Evolutionary conservation across 2,797 vertebrate genomes (phyloP), one percentile per base, ranked within the genome.

Genomic region (Rhinophrynus dorsalis): DNA sequence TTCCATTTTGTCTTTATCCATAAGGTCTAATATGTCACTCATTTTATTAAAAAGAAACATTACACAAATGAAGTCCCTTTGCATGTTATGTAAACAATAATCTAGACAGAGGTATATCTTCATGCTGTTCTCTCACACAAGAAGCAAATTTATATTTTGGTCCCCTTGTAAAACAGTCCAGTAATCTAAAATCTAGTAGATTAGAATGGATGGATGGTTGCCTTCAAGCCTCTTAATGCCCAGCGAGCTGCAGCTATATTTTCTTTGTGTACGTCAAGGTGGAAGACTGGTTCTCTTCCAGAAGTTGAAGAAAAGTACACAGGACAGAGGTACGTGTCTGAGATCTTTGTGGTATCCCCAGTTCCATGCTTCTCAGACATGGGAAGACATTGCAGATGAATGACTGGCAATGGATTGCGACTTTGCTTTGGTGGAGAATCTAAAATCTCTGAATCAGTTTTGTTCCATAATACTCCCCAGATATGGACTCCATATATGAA

Each of bases 401-500:
- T 71, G 18, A 75, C 56, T 0, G 74, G 74, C 44, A 71, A 56
- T 10, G 23, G 17, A 42, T 65, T 66, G 2, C 66, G 67, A 40
- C 18, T 51, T 8, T 60, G 52, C 26, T 60, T 75, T 11, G 68
- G 62, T 15, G 74, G 40, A 2, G 56, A 65, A 56, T 75, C 74
- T 15, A 75, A 21, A 33, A 75, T 42, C 37, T 71, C 74, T 45
- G 38, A 68, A 47, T 75, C 62, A 12, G 74, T 75, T 37, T 75
- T 75, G 56, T 75, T 69, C 74, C 74, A 75, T 5, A 60, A 44
- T 33, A 71, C 67, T 18, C 74, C 74, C 74, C 74, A 75, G 10
- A 75, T 21, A 29, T 75, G 57, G 23, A 75, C 20, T 42, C 74
- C 74, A 32, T 75, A 66, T 55, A 75, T 40, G 61, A 75, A 75